Base-by-base conservation (phyloP, 2,113 vertebrate genomes). In the Neotoma lepida region DNA sequence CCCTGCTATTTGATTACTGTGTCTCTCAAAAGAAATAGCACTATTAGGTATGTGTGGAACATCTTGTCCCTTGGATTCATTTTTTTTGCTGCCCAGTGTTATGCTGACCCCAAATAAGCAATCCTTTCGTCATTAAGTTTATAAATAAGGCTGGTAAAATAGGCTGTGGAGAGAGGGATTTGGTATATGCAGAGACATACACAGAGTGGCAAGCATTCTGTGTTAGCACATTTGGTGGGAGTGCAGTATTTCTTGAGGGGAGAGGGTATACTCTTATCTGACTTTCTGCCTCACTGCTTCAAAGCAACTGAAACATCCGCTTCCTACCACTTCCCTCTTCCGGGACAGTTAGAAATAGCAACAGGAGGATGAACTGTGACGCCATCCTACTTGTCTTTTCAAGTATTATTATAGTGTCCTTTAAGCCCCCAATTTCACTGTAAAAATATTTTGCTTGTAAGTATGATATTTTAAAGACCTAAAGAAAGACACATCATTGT, bases 11-110 rank as follows among this genome's bases (percentile, higher is more conserved):
- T 95, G 82, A 93, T 94, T 91, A 41, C 44, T 70, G 9, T 89
- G 46, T 94, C 73, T 90, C 89, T 95, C 51, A 91, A 96, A 96
- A 94, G 56, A 94, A 95, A 94, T 73, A 51, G 63, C 73, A 88
- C 33, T 90, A 56, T 93, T 96, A 89, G 68, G 81, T 78, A 90
- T 58, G 12, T 63, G 28, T 88, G 90, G 94, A 95, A 94, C 71
- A 92, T 94, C 63, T 80, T 97, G 94, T 87, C 26, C 33, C 49
- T 49, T 51, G 28, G 39, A 88, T 92, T 95, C 93, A 7, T 71
- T 92, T 91, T 35, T 95, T 89, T 61, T 64, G 73, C 41, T 94
- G 39, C 28, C 9, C 14, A 66, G 61, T 93, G 81, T 96, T 97
- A 81, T 44, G 86, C 33, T 97, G 76, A 92, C 81, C 87, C 41